Evolutionary conservation across 1,140 invertebrate genomes (phyloP).

Genomic region (Andricus grossulariae): DNA sequence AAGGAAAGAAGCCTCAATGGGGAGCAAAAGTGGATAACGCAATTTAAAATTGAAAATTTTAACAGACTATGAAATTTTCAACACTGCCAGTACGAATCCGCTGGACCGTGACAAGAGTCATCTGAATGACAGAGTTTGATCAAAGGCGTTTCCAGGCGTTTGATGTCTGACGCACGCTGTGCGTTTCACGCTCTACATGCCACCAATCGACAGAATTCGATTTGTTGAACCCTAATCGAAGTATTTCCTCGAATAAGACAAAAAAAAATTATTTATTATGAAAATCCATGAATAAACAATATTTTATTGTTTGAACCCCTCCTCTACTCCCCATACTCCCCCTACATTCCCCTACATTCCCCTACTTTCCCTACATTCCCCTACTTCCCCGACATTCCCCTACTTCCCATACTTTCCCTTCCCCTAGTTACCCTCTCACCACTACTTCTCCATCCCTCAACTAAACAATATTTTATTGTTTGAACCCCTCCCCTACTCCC

Average conservation of each 20-base stretch:
- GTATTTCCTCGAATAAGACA: not conserved
- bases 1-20: not conserved
- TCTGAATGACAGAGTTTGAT: constrained; percentile 27
- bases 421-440: too few species aligned
- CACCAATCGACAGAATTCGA: constrained; percentile 7
- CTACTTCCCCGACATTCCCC: too few species aligned
- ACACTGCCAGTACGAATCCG: not conserved
- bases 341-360: too few species aligned
- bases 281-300: not conserved
- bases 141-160: constrained; percentile 7
- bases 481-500: too few species aligned
- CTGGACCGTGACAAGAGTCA: not conserved
- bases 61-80: not conserved
- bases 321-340: too few species aligned
- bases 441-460: not conserved
- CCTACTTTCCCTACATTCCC: too few species aligned
- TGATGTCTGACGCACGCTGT: constrained; percentile 25
- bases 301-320: not conserved
- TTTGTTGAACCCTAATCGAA: not conserved
- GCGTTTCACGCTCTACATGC: constrained; percentile 10
- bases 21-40: not conserved
- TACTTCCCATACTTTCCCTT: too few species aligned
- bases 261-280: not conserved
- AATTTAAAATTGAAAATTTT: not conserved
- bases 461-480: not conserved